These are phyloP conservation scores for Apamea sordens DNA, from an alignment of 2,888 invertebrate species.

Conservation along the genomic window DNA sequence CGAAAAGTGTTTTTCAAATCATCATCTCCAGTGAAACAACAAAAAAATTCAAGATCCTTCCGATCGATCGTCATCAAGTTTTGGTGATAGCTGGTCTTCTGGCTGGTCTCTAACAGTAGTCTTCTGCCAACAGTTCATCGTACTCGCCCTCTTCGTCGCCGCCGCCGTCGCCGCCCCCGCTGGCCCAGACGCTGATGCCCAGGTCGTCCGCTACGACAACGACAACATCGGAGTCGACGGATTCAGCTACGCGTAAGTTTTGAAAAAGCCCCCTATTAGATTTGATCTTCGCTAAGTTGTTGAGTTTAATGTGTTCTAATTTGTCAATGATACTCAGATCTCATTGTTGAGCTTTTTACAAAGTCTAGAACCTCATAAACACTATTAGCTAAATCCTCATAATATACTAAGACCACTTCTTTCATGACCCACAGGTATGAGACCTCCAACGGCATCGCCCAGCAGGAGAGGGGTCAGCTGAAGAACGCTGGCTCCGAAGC, in stretches of 20 bases:
- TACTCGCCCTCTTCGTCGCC: slow-evolving; percentile 79
- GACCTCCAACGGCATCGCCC: slow-evolving; percentile 80
- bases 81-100: slow-evolving; percentile 1
- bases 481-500: slow-evolving; percentile 77
- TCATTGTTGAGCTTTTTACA: neutral
- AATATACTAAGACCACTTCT: slow-evolving; percentile 14
- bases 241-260: slow-evolving; percentile 78
- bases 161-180: slow-evolving; percentile 77
- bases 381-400: neutral
- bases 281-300: neutral
- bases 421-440: slow-evolving; percentile 69
- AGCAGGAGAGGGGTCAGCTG: slow-evolving; percentile 70
- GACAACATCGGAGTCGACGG: slow-evolving; percentile 81
- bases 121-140: slow-evolving; percentile 81
- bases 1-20: slow-evolving; percentile 27
- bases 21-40: neutral
- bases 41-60: neutral
- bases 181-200: slow-evolving; percentile 75
- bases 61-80: neutral
- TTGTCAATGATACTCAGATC: neutral
- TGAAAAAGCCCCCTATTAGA: neutral
- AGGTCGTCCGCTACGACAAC: slow-evolving; percentile 66
- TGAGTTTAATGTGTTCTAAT: neutral
- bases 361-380: neutral
- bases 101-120: slow-evolving; percentile 28